Conservation (phyloP, 2,888 invertebrate species). For the Latheticus oryzae region DNA sequence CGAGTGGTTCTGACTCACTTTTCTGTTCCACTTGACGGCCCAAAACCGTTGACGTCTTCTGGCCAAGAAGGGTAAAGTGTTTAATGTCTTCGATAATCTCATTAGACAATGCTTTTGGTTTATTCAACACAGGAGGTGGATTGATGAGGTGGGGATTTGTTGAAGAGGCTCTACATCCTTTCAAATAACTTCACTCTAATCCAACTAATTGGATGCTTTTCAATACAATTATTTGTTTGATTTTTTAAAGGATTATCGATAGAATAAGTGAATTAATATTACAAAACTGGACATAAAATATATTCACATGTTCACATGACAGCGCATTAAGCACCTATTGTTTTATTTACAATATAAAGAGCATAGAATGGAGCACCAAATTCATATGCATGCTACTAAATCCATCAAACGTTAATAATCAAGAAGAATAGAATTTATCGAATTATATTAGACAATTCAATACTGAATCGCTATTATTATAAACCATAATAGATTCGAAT, state of each 20-base stretch:
- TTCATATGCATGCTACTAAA: conserved; percentile 8
- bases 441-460: too few species aligned
- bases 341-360: conserved; percentile 8
- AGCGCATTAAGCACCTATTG: conserved; percentile 2
- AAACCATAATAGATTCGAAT: too few species aligned
- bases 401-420: conserved; percentile 21
- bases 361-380: conserved; percentile 22
- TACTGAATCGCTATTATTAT: too few species aligned
- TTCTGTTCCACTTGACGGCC: conserved; percentile 35
- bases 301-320: conserved; percentile 6
- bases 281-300: too few species aligned
- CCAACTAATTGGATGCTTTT: conserved; percentile 3
- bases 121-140: conserved; percentile 13
- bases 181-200: conserved; percentile 7
- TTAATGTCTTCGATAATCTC: conserved; percentile 31
- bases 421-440: conserved; percentile 11
- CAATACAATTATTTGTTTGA: conserved; percentile 5
- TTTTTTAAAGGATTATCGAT: too few species aligned
- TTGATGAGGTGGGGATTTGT: conserved; percentile 27
- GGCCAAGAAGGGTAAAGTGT: conserved; percentile 21
- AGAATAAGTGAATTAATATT: too few species aligned
- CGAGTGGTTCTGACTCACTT: conserved; percentile 33
- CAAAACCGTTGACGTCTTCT: conserved; percentile 31
- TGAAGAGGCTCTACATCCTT: conserved; percentile 20
- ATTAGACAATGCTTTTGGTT: conserved; percentile 26